Evolutionary conservation across 2,888 invertebrate species (phyloP).

Genomic region (Drosophila paracracens): DNA sequence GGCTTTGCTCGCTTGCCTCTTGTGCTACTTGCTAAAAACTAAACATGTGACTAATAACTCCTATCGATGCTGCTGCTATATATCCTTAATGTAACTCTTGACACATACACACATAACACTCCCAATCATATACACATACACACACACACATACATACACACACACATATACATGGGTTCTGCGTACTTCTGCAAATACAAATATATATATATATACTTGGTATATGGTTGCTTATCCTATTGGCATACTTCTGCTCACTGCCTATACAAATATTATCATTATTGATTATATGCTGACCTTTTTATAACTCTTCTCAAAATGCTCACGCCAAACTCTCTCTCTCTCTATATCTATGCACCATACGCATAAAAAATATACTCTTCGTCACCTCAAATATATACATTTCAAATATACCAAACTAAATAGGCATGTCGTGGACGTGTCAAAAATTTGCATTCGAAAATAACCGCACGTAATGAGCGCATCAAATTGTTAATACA

Average conservation of each 20-base stretch:
- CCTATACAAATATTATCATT: constrained; percentile 48
- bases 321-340: constrained; percentile 61
- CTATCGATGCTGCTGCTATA: constrained; percentile 42
- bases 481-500: constrained; percentile 94
- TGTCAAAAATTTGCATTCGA: constrained; percentile 93
- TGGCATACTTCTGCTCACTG: constrained; percentile 70
- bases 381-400: constrained; percentile 32
- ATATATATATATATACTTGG: constrained; percentile 44
- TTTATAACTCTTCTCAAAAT: constrained; percentile 57
- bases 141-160: constrained; percentile 25
- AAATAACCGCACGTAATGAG: constrained; percentile 94
- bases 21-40: constrained; percentile 50
- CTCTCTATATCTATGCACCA: constrained; percentile 41
- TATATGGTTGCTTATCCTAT: constrained; percentile 70
- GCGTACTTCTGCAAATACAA: constrained; percentile 64
- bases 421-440: constrained; percentile 93
- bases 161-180: constrained; percentile 70
- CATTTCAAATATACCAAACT: constrained; percentile 24
- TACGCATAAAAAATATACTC: constrained; percentile 44
- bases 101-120: constrained; percentile 28
- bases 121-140: constrained; percentile 26
- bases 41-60: constrained; percentile 70
- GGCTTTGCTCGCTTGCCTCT: constrained; percentile 78
- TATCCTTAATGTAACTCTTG: constrained; percentile 49
- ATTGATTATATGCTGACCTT: constrained; percentile 60